Base-by-base conservation (phyloP, 2,888 invertebrate genomes). In the Drosophila flavopinicola region DNA sequence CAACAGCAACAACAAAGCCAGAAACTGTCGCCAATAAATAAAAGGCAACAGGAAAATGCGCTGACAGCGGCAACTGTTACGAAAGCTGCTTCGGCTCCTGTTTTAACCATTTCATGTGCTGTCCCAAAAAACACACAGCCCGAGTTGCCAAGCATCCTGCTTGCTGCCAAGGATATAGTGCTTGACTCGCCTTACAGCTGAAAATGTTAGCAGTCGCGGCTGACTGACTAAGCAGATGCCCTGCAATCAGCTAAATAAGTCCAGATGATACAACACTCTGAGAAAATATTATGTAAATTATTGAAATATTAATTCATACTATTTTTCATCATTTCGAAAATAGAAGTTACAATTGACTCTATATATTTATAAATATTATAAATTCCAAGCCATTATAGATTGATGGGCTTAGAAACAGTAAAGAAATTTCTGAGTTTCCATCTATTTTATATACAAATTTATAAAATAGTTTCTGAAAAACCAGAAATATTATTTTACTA, bases 11-110 rank as follows among this genome's bases (percentile, higher is more conserved):
- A 56, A 42, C 66, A 47, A 47, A 27, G 38, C 54, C 56, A 59
- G 70, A 75, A 75, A 63, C 58, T 80, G 80, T 80, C 75, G 56
- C 75, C 75, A 80, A 80, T 80, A 84, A 78, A 66, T 68, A 75
- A 71, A 58, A 63, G 66, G 48, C 60, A 51, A 59, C 60, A 74
- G 66, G 38, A 64, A 78, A 77, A 70, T 75, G 75, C 75, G 79
- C 84, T 84, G 84, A 84, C 80, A 83, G 59, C 71, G 64, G 68
- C 79, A 80, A 83, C 59, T 45, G 52, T 32, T 58, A 13, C 61
- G 57, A 37, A 27, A 53, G 63, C 61, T 59, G 44, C 38, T 24
- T n/a, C n/a, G n/a, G 27, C 24, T 39, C 15, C 48, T 51, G 38
- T 48, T 66, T 79, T 76, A 83, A 76, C 60, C 66, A 71, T 74